These are phyloP conservation scores for Silvanus unidentatus DNA, from an alignment of 2,888 invertebrate genomes.

Conservation along the genomic window DNA sequence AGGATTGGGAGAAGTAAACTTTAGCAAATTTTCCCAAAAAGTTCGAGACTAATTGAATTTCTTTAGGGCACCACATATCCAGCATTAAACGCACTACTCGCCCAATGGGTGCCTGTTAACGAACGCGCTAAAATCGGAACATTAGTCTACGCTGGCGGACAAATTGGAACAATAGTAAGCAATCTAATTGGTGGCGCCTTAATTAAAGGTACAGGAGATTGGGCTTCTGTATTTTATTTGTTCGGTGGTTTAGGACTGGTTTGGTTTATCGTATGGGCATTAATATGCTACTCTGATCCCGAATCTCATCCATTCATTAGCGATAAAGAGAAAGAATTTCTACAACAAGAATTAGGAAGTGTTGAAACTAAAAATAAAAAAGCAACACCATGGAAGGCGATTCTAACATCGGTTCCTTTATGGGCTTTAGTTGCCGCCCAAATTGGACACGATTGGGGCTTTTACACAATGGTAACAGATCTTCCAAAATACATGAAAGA, in stretches of 20 bases:
- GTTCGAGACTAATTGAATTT: neutral
- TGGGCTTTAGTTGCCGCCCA: constrained; percentile 72
- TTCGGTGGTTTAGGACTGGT: constrained; percentile 69
- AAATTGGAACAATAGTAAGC: constrained; percentile 59
- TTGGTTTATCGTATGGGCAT: constrained; percentile 54
- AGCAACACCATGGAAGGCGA: constrained; percentile 54
- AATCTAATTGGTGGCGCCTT: constrained; percentile 61
- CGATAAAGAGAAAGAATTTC: constrained; percentile 10
- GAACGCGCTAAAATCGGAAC: constrained; percentile 72
- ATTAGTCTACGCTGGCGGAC: constrained; percentile 69
- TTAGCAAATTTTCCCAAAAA: constrained; percentile 9
- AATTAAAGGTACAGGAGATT: constrained; percentile 58
- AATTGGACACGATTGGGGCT: constrained; percentile 64
- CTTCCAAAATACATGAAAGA: constrained; percentile 67
- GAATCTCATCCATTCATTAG: constrained; percentile 45
- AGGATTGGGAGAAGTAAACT: constrained; percentile 53
- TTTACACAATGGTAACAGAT: constrained; percentile 65
- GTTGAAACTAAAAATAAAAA: constrained; percentile 25
- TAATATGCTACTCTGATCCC: constrained; percentile 50
- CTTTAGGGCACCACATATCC: constrained; percentile 68
- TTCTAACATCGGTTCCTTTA: constrained; percentile 62
- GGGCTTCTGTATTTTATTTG: constrained; percentile 72
- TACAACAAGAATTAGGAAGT: constrained; percentile 12
- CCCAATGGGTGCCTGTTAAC: constrained; percentile 70
- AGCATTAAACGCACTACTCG: constrained; percentile 41